Base-by-base conservation (phyloP, 2,113 vertebrate species). In the Plecotus auritus region DNA sequence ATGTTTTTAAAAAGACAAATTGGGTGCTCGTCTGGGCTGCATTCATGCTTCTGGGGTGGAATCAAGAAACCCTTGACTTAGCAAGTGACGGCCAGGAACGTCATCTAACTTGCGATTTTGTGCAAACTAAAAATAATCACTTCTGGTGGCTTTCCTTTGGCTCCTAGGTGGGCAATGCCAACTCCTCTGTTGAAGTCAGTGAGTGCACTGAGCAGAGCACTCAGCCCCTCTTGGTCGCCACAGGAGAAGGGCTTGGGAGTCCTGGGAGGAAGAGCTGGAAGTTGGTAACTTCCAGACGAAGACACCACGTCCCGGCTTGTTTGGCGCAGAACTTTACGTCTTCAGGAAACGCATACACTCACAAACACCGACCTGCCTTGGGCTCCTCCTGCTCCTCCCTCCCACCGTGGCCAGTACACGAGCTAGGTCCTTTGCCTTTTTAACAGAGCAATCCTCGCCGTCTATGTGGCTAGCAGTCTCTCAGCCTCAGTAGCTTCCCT, bases 161-260 rank as follows among this genome's bases (percentile, higher is more conserved):
- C 40, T 3, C 37, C 37, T 70, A 40, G 26, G 30, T 28, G 56
- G 78, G 6, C n/a, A 37, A 54, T 37, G 2, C 26, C 7, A 45
- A 35, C 47, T 59, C 9, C n/a, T 88, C 42, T 49, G 0, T n/a
- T 16, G 28, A 61, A 70, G 32, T 9, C 12, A 30, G 7, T 47
- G 23, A 37, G 0, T 20, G 37, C 11, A 5, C 9, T 28, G 7
- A 22, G 54, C 8, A 23, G 54, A 56, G 37, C 14, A 3, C 5
- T n/a, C 16, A 12, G 16, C 5, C 2, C 64, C 35, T 56, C 1
- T 35, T 9, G 40, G 54, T 6, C 2, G 16, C 1, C 22, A 4
- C 2, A 14, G 22, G 72, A 54, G 23, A 20, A 32, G 54, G 49
- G 20, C 20, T 1, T 56, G 54, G 54, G 54, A 8, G 54, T 56